These are phyloP conservation scores for Glaucomys volans DNA, from an alignment of 2,113 vertebrate genomes.

Conservation along the genomic window DNA sequence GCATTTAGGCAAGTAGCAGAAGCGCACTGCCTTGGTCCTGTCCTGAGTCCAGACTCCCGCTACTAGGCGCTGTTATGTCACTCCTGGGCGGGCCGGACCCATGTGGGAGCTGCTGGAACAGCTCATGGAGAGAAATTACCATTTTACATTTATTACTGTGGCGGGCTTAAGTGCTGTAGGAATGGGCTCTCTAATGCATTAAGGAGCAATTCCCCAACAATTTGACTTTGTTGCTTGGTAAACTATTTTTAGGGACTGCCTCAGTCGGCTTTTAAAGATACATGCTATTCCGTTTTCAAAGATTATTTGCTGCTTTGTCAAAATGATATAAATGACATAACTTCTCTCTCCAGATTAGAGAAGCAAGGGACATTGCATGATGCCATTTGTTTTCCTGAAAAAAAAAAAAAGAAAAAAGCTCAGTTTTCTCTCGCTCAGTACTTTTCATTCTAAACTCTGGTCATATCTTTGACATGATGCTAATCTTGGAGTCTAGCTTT, in stretches of 20 bases:
- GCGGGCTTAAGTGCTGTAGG: constrained; percentile 85
- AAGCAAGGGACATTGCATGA: constrained; percentile 59
- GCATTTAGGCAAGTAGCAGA: constrained; percentile 75
- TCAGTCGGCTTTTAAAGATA: constrained; percentile 82
- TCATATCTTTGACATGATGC: not conserved
- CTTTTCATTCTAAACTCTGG: not conserved
- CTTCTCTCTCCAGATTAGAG: constrained; percentile 73
- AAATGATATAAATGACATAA: constrained; percentile 79
- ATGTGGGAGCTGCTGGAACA: constrained; percentile 80
- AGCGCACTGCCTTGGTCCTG: constrained; percentile 71
- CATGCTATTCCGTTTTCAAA: constrained; percentile 76
- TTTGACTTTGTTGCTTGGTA: constrained; percentile 81
- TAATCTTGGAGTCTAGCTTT: constrained; percentile 44
- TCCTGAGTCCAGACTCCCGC: constrained; percentile 71
- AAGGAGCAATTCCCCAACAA: constrained; percentile 83
- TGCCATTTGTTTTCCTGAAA: constrained; percentile 62
- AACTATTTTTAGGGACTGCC: constrained; percentile 85
- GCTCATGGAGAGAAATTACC: constrained; percentile 86
- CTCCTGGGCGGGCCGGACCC: constrained; percentile 80
- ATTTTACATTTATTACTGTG: constrained; percentile 88
- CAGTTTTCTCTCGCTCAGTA: not conserved
- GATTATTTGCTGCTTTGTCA: constrained; percentile 80
- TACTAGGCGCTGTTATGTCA: constrained; percentile 78
- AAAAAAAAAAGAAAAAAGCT: not conserved
- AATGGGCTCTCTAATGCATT: constrained; percentile 86